These are phyloP conservation scores for Tetragnatha versicolor DNA, from an alignment of 1,140 invertebrate genomes.

Conservation along the genomic window DNA sequence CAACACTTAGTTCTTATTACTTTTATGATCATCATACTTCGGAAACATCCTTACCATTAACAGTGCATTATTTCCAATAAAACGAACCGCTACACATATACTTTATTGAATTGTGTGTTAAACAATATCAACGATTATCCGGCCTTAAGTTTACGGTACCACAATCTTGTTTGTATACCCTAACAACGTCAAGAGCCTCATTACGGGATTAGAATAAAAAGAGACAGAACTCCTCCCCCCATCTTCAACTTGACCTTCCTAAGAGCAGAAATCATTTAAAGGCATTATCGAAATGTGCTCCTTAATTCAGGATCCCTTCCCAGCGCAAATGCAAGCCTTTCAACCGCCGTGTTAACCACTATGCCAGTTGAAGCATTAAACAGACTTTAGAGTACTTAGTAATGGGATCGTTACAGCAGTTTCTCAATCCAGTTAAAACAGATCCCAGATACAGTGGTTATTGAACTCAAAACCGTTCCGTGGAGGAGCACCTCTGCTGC, in stretches of 20 bases:
- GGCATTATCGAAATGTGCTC: neutral
- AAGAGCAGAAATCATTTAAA: neutral
- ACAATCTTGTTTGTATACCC: no score
- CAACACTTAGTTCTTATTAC: no score
- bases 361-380: conserved; percentile 19
- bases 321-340: conserved; percentile 19
- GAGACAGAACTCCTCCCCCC: no score
- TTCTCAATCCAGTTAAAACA: conserved; percentile 20
- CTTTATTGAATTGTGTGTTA: no score
- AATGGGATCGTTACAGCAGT: conserved; percentile 5
- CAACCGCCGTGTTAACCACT: conserved; percentile 19
- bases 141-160: no score
- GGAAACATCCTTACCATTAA: no score
- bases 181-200: no score
- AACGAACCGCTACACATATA: no score
- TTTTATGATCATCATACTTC: no score
- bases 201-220: no score
- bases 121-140: no score
- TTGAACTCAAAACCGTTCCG: neutral
- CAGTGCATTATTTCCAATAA: no score
- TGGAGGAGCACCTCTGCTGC: neutral
- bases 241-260: neutral
- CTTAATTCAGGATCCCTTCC: neutral
- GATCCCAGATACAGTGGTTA: conserved; percentile 8
- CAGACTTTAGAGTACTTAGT: conserved; percentile 16